Conservation (phyloP, 2,888 invertebrate species). For the Lasius fuliginosus region DNA sequence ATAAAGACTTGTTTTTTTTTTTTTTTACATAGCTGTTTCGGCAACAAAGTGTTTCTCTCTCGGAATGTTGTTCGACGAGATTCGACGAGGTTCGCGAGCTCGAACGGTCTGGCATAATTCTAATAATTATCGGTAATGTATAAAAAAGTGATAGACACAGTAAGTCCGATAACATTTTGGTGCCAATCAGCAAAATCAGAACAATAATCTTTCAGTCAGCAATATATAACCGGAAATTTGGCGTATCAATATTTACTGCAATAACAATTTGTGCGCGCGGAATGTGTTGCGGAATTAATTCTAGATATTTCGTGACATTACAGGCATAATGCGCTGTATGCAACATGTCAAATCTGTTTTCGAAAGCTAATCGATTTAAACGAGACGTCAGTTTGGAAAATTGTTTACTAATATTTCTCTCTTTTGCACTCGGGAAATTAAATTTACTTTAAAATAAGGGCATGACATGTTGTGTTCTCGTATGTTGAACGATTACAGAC, state of each 20-base stretch:
- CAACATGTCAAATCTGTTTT: conserved; percentile 24
- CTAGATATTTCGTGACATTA: conserved; percentile 27
- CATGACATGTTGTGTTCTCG: neutral
- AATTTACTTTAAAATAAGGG: neutral
- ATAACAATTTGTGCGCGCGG: conserved; percentile 33
- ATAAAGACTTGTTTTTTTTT: neutral
- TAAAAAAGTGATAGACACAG: conserved; percentile 24
- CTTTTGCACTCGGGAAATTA: neutral
- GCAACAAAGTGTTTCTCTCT: neutral
- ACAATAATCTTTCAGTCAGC: conserved; percentile 30
- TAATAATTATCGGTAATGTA: conserved; percentile 14
- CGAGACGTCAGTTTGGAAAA: conserved; percentile 15
- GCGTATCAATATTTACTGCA: conserved; percentile 40
- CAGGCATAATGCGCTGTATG: conserved; percentile 2
- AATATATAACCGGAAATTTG: conserved; percentile 21
- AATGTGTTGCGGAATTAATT: conserved; percentile 35
- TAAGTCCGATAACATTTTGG: conserved; percentile 2
- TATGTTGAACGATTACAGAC: neutral
- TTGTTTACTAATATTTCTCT: conserved; percentile 12
- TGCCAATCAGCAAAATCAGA: neutral
- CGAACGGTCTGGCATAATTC: neutral
- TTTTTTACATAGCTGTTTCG: neutral
- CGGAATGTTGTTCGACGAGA: neutral
- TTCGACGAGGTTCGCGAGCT: neutral
- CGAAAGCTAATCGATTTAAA: conserved; percentile 40